Conservation (phyloP, 2,888 invertebrate genomes). For the Parnassius smintheus region DNA sequence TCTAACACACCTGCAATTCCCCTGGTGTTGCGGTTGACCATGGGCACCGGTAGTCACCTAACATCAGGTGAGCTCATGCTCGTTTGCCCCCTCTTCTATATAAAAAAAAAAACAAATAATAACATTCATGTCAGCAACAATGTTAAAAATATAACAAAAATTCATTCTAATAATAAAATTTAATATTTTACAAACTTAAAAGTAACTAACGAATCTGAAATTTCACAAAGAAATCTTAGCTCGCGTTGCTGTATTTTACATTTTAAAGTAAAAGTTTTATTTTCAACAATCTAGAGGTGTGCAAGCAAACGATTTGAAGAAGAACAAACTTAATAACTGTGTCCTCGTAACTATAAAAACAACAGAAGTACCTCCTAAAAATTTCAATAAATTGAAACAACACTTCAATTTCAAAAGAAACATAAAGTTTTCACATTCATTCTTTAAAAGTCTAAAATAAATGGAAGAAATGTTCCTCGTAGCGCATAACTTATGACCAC, state of each 20-base stretch:
- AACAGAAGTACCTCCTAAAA: neutral
- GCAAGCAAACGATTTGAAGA: neutral
- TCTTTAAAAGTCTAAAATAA: neutral
- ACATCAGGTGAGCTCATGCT: no score
- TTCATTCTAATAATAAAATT: no score
- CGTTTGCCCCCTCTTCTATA: no score
- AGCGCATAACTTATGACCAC: no score
- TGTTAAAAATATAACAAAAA: no score
- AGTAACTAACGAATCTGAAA: neutral
- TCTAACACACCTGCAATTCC: no score
- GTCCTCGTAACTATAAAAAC: neutral
- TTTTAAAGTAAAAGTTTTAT: neutral
- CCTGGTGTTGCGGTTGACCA: no score
- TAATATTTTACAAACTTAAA: no score
- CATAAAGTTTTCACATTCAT: constrained; percentile 2
- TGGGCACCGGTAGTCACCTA: no score
- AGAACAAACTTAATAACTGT: neutral
- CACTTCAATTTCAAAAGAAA: constrained; percentile 12
- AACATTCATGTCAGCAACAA: no score
- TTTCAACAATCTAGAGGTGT: neutral
- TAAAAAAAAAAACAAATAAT: no score
- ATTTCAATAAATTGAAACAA: constrained; percentile 14
- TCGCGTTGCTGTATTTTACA: neutral
- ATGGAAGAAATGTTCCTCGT: no score
- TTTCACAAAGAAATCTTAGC: neutral